phyloP scores from a whole-genome alignment of 2,113 vertebrate species.

The Poeciliopsis retropinna region DNA sequence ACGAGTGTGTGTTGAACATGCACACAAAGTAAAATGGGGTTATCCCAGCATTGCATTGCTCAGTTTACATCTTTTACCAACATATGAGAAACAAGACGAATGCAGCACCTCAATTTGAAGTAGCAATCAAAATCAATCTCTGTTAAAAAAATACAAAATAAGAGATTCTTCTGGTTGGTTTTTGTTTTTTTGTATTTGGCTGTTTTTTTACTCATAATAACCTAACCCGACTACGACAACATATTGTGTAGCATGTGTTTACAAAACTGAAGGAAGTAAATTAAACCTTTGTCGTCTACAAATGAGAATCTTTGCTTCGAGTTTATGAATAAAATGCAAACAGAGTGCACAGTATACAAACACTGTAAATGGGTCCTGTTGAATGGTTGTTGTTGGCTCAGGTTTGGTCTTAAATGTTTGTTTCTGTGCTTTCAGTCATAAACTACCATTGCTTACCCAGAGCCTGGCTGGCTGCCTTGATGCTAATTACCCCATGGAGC shows the following conservation, averaged over 20 bases:
- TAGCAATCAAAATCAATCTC: too few relatives aligned
- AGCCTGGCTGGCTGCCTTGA: conserved; percentile 30
- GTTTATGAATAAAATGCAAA: background rate
- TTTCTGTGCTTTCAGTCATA: conserved; percentile 30
- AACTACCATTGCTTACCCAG: conserved; percentile 34
- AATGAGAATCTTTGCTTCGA: background rate
- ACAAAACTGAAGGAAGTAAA: background rate
- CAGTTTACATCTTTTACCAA: too few relatives aligned
- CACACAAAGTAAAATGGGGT: too few relatives aligned
- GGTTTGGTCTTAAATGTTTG: conserved; percentile 40
- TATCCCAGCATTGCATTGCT: too few relatives aligned
- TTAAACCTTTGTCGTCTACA: conserved; percentile 6
- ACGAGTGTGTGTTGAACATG: too few relatives aligned
- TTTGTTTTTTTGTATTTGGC: background rate
- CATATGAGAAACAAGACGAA: too few relatives aligned
- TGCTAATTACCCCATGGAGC: conserved; percentile 42
- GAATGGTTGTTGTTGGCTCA: conserved; percentile 17
- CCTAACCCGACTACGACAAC: background rate
- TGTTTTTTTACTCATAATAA: background rate
- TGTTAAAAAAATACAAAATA: too few relatives aligned
- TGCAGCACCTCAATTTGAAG: too few relatives aligned
- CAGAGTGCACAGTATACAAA: conserved; percentile 3
- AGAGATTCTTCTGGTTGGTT: too few relatives aligned
- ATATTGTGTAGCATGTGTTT: background rate
- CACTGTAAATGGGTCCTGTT: conserved; percentile 4